These are phyloP conservation scores for Melanostoma scalare DNA, from an alignment of 2,888 invertebrate genomes.

Conservation along the genomic window DNA sequence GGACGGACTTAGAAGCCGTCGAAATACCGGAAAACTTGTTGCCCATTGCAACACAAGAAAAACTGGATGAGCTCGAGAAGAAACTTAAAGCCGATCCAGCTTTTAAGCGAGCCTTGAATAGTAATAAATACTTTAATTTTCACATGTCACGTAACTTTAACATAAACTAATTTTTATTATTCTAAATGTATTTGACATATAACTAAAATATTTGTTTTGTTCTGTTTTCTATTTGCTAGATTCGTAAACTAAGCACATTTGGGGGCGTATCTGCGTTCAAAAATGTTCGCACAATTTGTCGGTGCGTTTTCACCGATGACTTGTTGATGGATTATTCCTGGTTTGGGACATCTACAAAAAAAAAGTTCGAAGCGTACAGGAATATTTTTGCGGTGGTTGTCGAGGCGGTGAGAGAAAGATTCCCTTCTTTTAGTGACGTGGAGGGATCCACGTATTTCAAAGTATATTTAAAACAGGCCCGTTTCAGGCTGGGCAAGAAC, in stretches of 20 bases:
- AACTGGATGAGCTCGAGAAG: neutral
- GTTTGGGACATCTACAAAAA: too few species aligned
- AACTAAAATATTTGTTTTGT: neutral
- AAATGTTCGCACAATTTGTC: neutral
- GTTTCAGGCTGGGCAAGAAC: too few species aligned
- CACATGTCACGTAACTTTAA: slow-evolving; percentile 1
- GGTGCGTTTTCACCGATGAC: too few species aligned
- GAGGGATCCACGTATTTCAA: too few species aligned
- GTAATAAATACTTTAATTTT: neutral
- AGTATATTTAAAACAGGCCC: too few species aligned
- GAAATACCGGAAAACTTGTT: neutral
- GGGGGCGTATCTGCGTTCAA: neutral
- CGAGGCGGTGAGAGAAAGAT: too few species aligned
- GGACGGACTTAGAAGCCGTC: too few species aligned
- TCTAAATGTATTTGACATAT: neutral
- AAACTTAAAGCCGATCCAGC: neutral
- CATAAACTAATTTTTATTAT: neutral
- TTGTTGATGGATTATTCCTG: too few species aligned
- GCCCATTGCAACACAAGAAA: neutral
- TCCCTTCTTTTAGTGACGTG: too few species aligned
- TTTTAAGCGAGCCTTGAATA: neutral
- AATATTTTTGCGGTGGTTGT: too few species aligned
- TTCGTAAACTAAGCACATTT: slow-evolving; percentile 7
- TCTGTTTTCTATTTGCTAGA: neutral
- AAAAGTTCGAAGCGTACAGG: too few species aligned